These are phyloP conservation scores for Silurus lanzhouensis DNA, from an alignment of 2,797 vertebrate genomes.

Conservation along the genomic window DNA sequence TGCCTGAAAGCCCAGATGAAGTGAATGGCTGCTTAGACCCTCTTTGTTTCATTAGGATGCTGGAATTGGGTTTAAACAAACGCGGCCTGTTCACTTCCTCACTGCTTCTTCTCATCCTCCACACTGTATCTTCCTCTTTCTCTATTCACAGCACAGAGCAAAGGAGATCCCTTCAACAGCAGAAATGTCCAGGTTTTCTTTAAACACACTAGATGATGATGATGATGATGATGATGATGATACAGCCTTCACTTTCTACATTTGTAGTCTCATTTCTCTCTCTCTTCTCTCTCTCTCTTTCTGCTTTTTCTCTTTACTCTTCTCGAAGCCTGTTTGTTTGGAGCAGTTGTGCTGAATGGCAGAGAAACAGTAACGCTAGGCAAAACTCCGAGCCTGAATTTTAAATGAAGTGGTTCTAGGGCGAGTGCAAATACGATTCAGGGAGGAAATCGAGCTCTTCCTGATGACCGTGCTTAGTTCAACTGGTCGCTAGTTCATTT, in stretches of 20 bases:
- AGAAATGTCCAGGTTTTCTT: slow-evolving; percentile 31
- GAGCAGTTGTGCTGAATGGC: slow-evolving; percentile 21
- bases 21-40: slow-evolving; percentile 68
- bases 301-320: slow-evolving; percentile 28
- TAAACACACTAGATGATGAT: slow-evolving; percentile 20
- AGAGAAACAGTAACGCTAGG: slow-evolving; percentile 20
- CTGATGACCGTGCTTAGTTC: slow-evolving; percentile 14
- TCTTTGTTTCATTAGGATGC: slow-evolving; percentile 67
- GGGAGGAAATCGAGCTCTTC: slow-evolving; percentile 3
- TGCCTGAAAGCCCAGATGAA: slow-evolving; percentile 64
- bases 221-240: no score
- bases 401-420: slow-evolving; percentile 22
- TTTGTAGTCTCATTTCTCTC: not conserved
- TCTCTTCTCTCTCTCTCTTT: slow-evolving; percentile 11
- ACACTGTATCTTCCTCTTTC: slow-evolving; percentile 14
- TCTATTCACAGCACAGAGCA: slow-evolving; percentile 29
- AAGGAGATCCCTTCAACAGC: slow-evolving; percentile 35
- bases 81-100: slow-evolving; percentile 50
- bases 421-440: slow-evolving; percentile 20
- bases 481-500: not conserved
- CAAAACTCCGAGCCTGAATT: slow-evolving; percentile 11
- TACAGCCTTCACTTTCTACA: not conserved
- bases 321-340: slow-evolving; percentile 39
- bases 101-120: slow-evolving; percentile 26
- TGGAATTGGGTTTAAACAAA: slow-evolving; percentile 48